Evolutionary conservation across 2,888 invertebrate species (phyloP).

Genomic region (Chalcis sispes): DNA sequence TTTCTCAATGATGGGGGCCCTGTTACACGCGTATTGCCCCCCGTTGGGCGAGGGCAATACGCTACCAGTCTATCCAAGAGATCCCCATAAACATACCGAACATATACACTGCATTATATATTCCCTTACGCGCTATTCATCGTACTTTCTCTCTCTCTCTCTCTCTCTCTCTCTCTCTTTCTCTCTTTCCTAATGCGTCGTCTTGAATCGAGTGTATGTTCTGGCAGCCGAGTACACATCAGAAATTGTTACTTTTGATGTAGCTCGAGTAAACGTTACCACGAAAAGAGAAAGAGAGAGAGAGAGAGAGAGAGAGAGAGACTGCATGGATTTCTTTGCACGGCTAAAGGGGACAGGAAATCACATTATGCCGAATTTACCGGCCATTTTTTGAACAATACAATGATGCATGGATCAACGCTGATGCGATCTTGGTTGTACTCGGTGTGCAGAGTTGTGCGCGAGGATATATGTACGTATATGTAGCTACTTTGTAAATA

Average conservation of each 20-base stretch:
- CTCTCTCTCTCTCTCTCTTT: neutral
- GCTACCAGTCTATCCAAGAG: slow-evolving; percentile 67
- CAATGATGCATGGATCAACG: slow-evolving; percentile 17
- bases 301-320: no score
- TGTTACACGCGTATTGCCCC: slow-evolving; percentile 65
- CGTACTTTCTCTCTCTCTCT: neutral
- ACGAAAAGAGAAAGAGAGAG: slow-evolving; percentile 11
- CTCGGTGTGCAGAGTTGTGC: neutral
- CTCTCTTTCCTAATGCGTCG: slow-evolving; percentile 7
- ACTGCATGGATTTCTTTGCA: no score
- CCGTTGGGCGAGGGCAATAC: slow-evolving; percentile 70
- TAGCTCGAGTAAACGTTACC: no score
- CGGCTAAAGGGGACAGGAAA: no score
- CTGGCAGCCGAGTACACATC: neutral
- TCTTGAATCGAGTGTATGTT: slow-evolving; percentile 28
- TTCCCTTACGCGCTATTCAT: no score
- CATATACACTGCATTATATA: slow-evolving; percentile 48
- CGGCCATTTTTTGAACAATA: neutral
- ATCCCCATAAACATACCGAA: slow-evolving; percentile 68
- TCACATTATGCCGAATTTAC: slow-evolving; percentile 17
- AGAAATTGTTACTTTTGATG: neutral
- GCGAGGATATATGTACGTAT: no score
- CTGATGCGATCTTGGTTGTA: slow-evolving; percentile 12
- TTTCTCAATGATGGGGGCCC: slow-evolving; percentile 70
- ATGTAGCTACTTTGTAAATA: slow-evolving; percentile 31